Conservation (phyloP, 2,797 vertebrate species). For the Myripristis jacobus region DNA sequence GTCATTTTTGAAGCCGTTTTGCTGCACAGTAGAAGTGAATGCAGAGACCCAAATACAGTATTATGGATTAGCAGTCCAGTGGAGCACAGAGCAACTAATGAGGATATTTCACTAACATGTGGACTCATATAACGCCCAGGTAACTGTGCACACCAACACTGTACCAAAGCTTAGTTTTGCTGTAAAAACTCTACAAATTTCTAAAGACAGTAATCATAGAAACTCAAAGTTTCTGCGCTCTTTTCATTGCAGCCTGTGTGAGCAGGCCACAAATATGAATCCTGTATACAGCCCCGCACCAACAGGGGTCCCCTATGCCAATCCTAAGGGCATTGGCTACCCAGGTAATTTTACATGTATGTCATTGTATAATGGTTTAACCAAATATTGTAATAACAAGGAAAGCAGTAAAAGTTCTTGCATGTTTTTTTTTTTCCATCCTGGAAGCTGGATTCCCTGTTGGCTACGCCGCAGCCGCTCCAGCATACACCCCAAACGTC, state of each 20-base stretch:
- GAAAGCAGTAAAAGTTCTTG: not conserved
- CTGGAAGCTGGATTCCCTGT: slow-evolving; percentile 93
- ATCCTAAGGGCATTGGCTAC: slow-evolving; percentile 96
- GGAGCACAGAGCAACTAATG: no score
- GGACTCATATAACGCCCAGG: no score
- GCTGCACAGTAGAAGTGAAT: no score
- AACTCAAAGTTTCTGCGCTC: not conserved
- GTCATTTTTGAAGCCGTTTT: no score
- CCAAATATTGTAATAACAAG: not conserved
- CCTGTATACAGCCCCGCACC: slow-evolving; percentile 97
- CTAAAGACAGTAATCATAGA: no score
- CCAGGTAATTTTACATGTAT: slow-evolving; percentile 84
- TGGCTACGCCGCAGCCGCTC: slow-evolving; percentile 92
- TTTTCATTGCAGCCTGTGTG: slow-evolving; percentile 52
- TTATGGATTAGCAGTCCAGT: no score
- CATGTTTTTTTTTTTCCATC: slow-evolving; percentile 20
- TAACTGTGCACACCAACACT: no score
- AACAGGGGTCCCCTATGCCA: slow-evolving; percentile 97
- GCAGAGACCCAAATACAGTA: no score
- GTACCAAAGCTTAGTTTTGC: no score
- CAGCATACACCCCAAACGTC: slow-evolving; percentile 91
- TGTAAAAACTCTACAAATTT: no score
- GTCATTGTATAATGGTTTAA: not conserved
- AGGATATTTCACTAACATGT: no score
- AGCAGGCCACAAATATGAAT: slow-evolving; percentile 89